Evolutionary conservation across 2,113 vertebrate species (phyloP).

Genomic region (Takifugu bimaculatus): DNA sequence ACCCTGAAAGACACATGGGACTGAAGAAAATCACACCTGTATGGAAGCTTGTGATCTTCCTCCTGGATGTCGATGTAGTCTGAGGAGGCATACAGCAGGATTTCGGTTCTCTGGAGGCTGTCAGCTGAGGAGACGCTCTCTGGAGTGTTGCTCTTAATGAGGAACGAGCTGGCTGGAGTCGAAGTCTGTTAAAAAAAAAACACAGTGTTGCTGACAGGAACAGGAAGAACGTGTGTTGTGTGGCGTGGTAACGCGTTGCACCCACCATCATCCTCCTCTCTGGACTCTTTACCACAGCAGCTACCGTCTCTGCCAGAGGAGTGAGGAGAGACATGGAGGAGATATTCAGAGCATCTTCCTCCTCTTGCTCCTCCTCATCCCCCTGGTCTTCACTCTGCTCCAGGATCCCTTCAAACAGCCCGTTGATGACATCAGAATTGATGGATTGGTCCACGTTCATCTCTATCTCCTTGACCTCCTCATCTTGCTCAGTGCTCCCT

Average conservation of each 20-base stretch:
- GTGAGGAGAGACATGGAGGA: constrained; percentile 96
- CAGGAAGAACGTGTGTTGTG: not conserved
- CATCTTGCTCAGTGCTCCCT: constrained; percentile 25
- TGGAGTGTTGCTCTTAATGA: constrained; percentile 69
- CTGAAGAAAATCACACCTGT: constrained; percentile 76
- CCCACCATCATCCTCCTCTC: constrained; percentile 76
- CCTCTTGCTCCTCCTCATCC: constrained; percentile 62
- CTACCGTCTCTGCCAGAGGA: constrained; percentile 90
- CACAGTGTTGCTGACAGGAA: not conserved
- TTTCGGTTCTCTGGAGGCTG: constrained; percentile 78
- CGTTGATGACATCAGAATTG: constrained; percentile 87
- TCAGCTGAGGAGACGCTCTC: constrained; percentile 65
- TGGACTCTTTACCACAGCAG: constrained; percentile 76
- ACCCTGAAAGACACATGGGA: not conserved
- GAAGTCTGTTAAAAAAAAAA: constrained; percentile 58
- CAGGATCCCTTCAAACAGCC: constrained; percentile 85
- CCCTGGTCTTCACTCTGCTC: constrained; percentile 73
- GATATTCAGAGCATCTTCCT: constrained; percentile 86
- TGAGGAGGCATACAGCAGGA: constrained; percentile 71
- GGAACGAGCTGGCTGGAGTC: constrained; percentile 76
- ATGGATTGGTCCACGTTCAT: constrained; percentile 75
- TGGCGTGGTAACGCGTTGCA: not conserved
- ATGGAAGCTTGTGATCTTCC: constrained; percentile 82
- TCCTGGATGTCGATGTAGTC: constrained; percentile 71
- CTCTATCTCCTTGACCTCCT: constrained; percentile 64